Evolutionary conservation across 2,797 vertebrate species (phyloP).

Genomic region (Pteropus rufus): DNA sequence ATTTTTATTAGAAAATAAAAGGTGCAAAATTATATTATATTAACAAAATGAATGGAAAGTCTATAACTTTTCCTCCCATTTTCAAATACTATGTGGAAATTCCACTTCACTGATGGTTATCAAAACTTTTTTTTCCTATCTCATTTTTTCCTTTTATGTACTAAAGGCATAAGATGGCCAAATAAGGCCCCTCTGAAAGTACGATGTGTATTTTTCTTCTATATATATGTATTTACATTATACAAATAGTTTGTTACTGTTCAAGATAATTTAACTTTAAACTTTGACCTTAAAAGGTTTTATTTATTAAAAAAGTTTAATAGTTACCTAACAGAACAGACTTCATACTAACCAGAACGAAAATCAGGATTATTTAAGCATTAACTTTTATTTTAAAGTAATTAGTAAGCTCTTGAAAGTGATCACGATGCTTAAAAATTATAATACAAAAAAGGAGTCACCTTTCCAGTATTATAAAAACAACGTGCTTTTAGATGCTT

Average conservation of each 20-base stretch:
- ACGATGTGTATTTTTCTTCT: neutral
- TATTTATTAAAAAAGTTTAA: conserved; percentile 67
- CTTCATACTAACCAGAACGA: neutral
- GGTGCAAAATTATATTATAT: neutral
- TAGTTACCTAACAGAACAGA: neutral
- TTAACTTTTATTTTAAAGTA: conserved; percentile 25
- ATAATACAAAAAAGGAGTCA: neutral
- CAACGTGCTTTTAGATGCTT: neutral
- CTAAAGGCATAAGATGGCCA: neutral
- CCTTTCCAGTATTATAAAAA: neutral
- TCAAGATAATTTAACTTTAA: conserved; percentile 66
- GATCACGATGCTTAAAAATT: neutral
- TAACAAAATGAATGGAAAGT: neutral
- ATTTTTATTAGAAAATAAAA: conserved; percentile 39
- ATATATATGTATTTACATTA: conserved; percentile 51
- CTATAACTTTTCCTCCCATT: neutral
- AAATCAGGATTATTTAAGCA: conserved; percentile 36
- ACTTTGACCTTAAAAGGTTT: conserved; percentile 65
- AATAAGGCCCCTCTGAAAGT: neutral
- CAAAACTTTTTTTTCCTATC: neutral
- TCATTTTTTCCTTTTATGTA: conserved; percentile 8
- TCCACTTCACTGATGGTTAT: neutral
- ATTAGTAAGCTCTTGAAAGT: conserved; percentile 18
- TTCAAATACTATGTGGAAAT: conserved; percentile 5
- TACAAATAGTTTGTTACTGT: conserved; percentile 33